Conservation (phyloP, 2,888 invertebrate species). For the Vesta saturnalis region DNA sequence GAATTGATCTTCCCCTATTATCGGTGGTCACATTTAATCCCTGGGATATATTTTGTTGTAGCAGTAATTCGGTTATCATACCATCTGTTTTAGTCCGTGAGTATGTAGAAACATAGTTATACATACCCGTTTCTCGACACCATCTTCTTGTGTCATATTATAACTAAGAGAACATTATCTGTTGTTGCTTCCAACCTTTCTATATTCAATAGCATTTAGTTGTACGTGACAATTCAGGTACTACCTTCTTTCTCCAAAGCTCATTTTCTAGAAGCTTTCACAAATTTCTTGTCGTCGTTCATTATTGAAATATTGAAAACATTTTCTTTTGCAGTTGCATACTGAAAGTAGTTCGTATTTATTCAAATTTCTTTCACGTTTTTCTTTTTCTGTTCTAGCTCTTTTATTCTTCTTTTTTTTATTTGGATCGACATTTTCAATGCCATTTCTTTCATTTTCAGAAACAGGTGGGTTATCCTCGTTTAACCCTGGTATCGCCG, state of each 20-base stretch:
- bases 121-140: constrained; percentile 15
- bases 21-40: neutral
- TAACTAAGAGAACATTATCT: neutral
- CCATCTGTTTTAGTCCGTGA: too few species aligned
- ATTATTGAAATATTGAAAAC: neutral
- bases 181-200: too few species aligned
- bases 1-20: neutral
- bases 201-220: too few species aligned
- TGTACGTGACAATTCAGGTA: neutral
- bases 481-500: too few species aligned
- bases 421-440: too few species aligned
- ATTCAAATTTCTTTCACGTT: neutral
- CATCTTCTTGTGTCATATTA: neutral
- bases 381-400: neutral
- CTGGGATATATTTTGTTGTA: neutral
- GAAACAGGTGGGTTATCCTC: too few species aligned
- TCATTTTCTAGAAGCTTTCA: neutral
- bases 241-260: neutral
- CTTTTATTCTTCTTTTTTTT: too few species aligned
- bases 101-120: constrained; percentile 30
- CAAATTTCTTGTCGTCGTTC: neutral
- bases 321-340: neutral
- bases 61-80: neutral
- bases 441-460: too few species aligned
- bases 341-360: neutral